A percentile compares a stretch with the other conserved stretches of the same genome.
Evolutionary conservation across 2,113 vertebrate species (phyloP).

Genomic region (Nipponia nippon): DNA sequence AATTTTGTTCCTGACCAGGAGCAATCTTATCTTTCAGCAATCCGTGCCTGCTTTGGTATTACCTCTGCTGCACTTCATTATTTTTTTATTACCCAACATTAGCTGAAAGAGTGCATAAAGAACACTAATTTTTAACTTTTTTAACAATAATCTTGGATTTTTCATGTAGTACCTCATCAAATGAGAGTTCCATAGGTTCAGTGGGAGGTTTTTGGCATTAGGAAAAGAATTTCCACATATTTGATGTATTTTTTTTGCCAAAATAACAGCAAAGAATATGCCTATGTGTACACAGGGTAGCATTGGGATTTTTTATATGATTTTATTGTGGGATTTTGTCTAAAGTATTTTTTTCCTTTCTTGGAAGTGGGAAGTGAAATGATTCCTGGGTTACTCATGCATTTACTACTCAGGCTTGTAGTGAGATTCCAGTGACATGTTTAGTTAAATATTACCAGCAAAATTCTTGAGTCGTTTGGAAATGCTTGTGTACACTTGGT

Average conservation of each 20-base stretch:
- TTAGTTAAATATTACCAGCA: neutral
- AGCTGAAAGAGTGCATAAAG: neutral
- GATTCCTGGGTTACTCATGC: neutral
- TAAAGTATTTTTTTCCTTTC: neutral
- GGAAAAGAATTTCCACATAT: neutral
- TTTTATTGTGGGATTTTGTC: neutral
- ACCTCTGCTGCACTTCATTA: neutral
- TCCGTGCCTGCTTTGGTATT: neutral
- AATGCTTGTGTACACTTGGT: neutral
- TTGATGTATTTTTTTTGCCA: neutral
- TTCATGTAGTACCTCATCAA: neutral
- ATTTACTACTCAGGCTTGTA: neutral
- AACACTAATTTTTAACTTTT: neutral
- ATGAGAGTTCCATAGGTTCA: neutral
- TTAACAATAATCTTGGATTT: neutral
- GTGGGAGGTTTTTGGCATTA: neutral
- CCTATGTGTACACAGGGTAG: neutral
- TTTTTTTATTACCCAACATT: neutral
- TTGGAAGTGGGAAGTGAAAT: neutral
- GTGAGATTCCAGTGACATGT: neutral
- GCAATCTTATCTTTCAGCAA: neutral
- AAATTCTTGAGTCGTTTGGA: neutral
- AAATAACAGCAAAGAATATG: neutral
- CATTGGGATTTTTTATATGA: neutral
- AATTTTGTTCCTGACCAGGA: neutral